Base-by-base conservation (phyloP, 2,797 vertebrate species). In the Australoheros facetus region DNA sequence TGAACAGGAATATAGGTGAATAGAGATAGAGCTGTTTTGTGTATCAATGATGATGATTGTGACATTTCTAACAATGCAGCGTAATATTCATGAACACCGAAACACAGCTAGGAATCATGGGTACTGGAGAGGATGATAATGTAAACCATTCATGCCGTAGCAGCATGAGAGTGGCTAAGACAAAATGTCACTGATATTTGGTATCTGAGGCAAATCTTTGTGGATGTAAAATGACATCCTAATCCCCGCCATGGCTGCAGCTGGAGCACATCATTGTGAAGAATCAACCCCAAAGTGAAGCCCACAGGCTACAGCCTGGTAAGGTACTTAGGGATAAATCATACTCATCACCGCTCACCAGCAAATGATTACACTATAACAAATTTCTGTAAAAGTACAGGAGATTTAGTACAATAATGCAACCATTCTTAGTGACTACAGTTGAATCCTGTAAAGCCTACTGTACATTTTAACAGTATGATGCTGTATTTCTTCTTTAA, bases 1-100 rank as follows among this genome's bases (percentile, higher is more conserved):
- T 21, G 77, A 80, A 34, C 82, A 56, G 85, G 71, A 84, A 86
- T 83, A 90, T 85, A 90, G 89, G 87, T 83, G 89, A 87, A 91
- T 77, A 80, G 80, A 86, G 70, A 84, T 45, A 7, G 82, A 79
- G 85, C 70, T 86, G 85, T 89, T 93, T 83, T 89, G 85, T 86
- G 77, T 86, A 87, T 91, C 88, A 83, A 26, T 72, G 79, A 85
- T 79, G 85, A 87, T 85, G 91, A 83, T 72, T 84, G 79, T 85
- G 89, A 80, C 85, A 83, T 91, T 89, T 87, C 82, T 51, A 58
- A 83, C 89, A 90, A 86, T 81, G 70, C 73, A 34, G 62, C 75
- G 73, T 62, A 60, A 87, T 89, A 80, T 91, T 91, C 77, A 83
- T 78, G 73, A 83, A 71, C 45, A 79, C 71, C 72, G 73, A 81